Evolutionary conservation across 2,888 invertebrate genomes (phyloP).

Genomic region (Ceriagrion tenellum): DNA sequence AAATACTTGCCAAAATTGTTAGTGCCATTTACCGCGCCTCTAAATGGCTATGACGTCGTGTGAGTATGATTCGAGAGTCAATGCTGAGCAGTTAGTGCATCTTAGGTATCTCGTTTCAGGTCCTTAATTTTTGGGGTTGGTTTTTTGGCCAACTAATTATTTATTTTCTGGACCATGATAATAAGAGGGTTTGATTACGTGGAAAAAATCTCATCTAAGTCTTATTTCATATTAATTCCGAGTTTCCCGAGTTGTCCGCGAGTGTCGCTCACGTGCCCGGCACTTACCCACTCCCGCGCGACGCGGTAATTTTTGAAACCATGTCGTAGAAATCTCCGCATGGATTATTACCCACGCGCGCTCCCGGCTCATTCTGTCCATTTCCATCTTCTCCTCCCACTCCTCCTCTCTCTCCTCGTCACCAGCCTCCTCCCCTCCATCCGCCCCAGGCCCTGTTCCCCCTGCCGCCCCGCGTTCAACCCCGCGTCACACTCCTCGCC

Average conservation of each 20-base stretch:
- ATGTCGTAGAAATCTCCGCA: background rate
- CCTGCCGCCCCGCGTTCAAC: background rate
- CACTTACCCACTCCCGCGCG: background rate
- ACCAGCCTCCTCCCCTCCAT: background rate
- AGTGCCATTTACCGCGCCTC: background rate
- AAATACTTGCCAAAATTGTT: background rate
- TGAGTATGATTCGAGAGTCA: too few relatives aligned
- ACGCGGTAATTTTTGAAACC: background rate
- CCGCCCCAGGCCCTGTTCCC: background rate
- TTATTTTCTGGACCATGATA: too few relatives aligned
- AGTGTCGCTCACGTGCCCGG: background rate
- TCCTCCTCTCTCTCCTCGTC: background rate
- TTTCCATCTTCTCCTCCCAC: background rate
- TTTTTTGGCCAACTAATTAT: too few relatives aligned
- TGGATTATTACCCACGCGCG: conserved; percentile 8
- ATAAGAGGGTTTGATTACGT: too few relatives aligned
- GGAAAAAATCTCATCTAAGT: background rate
- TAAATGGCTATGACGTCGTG: background rate
- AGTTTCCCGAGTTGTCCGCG: background rate
- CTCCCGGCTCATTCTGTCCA: conserved; percentile 4
- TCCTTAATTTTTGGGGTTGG: too few relatives aligned
- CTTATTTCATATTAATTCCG: background rate
- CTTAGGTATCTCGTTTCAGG: too few relatives aligned
- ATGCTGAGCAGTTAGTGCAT: too few relatives aligned
- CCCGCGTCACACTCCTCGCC: background rate